Evolutionary conservation across 92 coral and sea anemone genomes (phyloP), one percentile per base, ranked within the genome.

Genomic region (Zoanthus sociatus): DNA sequence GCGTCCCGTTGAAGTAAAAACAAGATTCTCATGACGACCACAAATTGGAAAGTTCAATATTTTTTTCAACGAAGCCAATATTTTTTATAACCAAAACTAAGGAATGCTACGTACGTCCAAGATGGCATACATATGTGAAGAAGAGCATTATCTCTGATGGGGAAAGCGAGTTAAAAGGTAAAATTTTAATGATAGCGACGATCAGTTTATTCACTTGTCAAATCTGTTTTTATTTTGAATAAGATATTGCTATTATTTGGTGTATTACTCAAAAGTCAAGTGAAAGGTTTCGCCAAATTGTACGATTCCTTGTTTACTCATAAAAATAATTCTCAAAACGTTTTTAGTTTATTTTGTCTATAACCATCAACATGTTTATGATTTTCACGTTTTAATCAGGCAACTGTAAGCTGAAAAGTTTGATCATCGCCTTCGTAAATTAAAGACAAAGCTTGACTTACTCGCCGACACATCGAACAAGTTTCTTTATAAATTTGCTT

Each of bases 31-130:
- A 14, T 31, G 66, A 45, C 73, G n/a, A 58, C 85, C 47, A 63
- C 85, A 81, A 81, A 81, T 81, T 81, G 48, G 74, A 66, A 81
- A 81, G 64, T 64, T 63, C 85, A 81, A 81, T 81, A 64, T 81
- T 81, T 66, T 42, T 10, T 66, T 75, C 44, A 81, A 21, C 20
- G 58, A 64, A 53, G 37, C 73, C 66, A 21, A 64, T 79, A 60
- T 54, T 81, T 64, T 44, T 66, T 61, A 77, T 20, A 81, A 50
- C 6, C 74, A 81, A 47, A 17, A 30, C 18, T 42, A n/a, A 8
- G 73, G 21, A 81, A 18, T 11, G 75, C n/a, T 3, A 63, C 21
- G 54, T 5, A 20, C 46, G 44, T 63, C 0, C 14, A 63, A 50
- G 20, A 81, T 66, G 31, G 12, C 51, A 81, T 8, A 11, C 42